Conservation (phyloP, 2,888 invertebrate genomes). For the Erebia palarica region DNA sequence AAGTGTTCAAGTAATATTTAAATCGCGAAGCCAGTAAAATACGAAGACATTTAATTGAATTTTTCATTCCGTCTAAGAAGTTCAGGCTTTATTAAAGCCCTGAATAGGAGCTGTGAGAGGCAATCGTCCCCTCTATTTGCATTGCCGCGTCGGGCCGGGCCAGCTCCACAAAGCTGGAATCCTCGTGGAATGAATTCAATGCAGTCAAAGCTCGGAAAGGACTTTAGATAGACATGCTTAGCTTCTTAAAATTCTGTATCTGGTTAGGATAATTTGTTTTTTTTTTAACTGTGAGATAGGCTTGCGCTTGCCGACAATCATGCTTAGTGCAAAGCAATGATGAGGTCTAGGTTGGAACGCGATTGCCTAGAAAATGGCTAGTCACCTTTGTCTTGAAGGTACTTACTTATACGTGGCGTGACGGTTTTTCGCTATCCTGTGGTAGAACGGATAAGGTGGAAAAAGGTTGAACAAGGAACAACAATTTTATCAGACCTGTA, state of each 20-base stretch:
- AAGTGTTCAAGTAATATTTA: slow-evolving; percentile 20
- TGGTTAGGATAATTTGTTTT: neutral
- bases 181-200: slow-evolving; percentile 37
- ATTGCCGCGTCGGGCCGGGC: slow-evolving; percentile 31
- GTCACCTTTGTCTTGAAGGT: too few species aligned
- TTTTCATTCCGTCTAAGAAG: slow-evolving; percentile 35
- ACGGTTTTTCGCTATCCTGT: too few species aligned
- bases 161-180: slow-evolving; percentile 36
- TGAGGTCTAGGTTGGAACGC: too few species aligned
- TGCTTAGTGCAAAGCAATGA: too few species aligned
- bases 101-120: slow-evolving; percentile 38
- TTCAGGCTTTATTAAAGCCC: slow-evolving; percentile 38
- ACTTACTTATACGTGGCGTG: too few species aligned
- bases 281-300: too few species aligned
- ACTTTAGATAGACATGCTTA: slow-evolving; percentile 28
- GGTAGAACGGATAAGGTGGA: too few species aligned
- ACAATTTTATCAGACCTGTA: slow-evolving; percentile 9
- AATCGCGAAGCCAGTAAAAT: slow-evolving; percentile 25
- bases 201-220: slow-evolving; percentile 36
- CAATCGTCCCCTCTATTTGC: slow-evolving; percentile 40
- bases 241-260: slow-evolving; percentile 28
- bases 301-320: too few species aligned
- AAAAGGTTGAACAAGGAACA: too few species aligned
- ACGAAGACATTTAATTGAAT: slow-evolving; percentile 38
- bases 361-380: too few species aligned